Base-by-base conservation (phyloP, 2,113 vertebrate genomes). In the Cochlearius cochlearius region DNA sequence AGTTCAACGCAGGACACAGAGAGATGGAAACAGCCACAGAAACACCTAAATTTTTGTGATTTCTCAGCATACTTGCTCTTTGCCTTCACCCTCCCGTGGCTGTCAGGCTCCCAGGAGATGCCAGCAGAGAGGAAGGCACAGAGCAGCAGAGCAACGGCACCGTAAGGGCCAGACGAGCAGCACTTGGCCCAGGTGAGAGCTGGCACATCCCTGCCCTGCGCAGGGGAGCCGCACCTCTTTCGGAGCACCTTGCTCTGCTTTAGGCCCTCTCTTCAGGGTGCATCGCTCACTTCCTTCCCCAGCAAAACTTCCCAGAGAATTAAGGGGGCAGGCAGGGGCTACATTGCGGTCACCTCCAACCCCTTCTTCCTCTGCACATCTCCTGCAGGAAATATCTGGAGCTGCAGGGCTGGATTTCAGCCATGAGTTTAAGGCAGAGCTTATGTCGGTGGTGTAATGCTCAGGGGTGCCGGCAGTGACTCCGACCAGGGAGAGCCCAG, bases 141-240 rank as follows among this genome's bases (percentile, higher is more conserved):
- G 38, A 34, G 66, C n/a, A 72, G 66, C 41, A 43, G 39, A 58
- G 49, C 18, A 79, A 49, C 26, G 1, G 0, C 45, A 60, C 15
- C 1, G 0, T 63, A 56, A 68, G 41, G 34, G 47, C 19, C 47
- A 26, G 62, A 34, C 0, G 0, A 90, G 75, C 50, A 29, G 11
- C 45, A 25, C 30, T 34, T 59, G 38, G 69, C 63, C 62, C 32
- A 25, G 26, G 43, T 64, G 30, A 81, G 32, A 63, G 14, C 45
- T 56, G 36, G 10, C 34, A n/a, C 8, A 2, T 30, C 6, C 6
- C 64, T 73, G 47, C 18, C 17, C 47, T 41, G 43, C 0, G 1
- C 43, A 49, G 43, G 38, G 68, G 5, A 71, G n/a, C 52, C 14
- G 1, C n/a, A 34, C 27, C 12, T 59, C 63, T 53, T 75, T 58